phyloP scores from a whole-genome alignment of 2,797 vertebrate species.

The Sebastes reedi region DNA sequence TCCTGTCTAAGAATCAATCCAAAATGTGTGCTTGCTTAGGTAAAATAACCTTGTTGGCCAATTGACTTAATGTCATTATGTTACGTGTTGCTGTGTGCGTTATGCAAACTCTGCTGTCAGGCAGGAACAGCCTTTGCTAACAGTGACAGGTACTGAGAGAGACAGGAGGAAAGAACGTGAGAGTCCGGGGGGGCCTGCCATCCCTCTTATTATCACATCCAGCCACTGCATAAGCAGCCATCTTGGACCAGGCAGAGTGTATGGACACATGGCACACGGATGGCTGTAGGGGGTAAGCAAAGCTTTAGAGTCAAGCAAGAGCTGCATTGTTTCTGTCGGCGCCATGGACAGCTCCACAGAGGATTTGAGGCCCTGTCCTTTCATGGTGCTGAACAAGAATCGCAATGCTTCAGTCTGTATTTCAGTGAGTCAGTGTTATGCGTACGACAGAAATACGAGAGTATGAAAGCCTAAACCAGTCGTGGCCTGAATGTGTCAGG shows the following conservation, averaged over 20 bases:
- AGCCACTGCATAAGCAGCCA: conserved; percentile 42
- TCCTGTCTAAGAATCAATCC: conserved; percentile 1
- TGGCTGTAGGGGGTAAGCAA: not conserved
- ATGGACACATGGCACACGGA: conserved; percentile 9
- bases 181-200: conserved; percentile 18
- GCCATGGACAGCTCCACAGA: conserved; percentile 49
- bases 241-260: conserved; percentile 26
- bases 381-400: conserved; percentile 42
- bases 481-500: conserved; percentile 78
- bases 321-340: conserved; percentile 32
- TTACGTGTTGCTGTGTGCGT: conserved; percentile 52
- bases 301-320: conserved; percentile 25
- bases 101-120: conserved; percentile 57
- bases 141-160: conserved; percentile 49
- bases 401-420: conserved; percentile 37
- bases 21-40: conserved; percentile 35
- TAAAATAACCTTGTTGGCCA: conserved; percentile 59
- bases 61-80: conserved; percentile 69
- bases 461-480: conserved; percentile 68
- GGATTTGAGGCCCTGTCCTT: conserved; percentile 30
- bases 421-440: conserved; percentile 48
- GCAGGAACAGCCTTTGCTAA: conserved; percentile 52
- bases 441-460: conserved; percentile 55
- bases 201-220: conserved; percentile 32
- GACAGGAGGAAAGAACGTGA: conserved; percentile 31